These are phyloP conservation scores for Apis laboriosa DNA, from an alignment of 1,140 invertebrate species.

Conservation along the genomic window DNA sequence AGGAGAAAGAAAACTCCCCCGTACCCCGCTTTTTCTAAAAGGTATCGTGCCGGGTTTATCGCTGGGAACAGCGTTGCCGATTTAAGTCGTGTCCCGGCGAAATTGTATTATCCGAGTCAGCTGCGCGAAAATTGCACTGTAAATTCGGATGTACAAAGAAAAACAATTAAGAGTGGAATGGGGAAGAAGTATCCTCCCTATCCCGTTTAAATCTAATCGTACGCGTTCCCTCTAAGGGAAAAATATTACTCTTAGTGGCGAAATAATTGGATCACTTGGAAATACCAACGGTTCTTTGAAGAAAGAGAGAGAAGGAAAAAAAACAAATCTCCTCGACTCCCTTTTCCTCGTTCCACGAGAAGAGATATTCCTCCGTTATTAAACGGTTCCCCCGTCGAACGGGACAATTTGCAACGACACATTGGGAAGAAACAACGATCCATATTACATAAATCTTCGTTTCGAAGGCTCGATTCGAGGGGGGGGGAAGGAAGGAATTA, in stretches of 20 bases:
- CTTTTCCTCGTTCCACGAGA: no score
- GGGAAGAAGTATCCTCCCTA: not conserved
- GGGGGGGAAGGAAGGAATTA: slow-evolving; percentile 41
- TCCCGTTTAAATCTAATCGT: not conserved
- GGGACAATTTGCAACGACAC: not conserved
- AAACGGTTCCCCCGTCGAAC: no score
- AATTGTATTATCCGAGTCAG: slow-evolving; percentile 43
- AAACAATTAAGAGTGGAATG: slow-evolving; percentile 30
- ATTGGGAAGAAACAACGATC: no score
- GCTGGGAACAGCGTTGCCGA: slow-evolving; percentile 22
- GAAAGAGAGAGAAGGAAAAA: no score
- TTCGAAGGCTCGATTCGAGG: not conserved
- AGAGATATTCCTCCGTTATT: no score
- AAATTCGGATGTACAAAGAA: slow-evolving; percentile 24
- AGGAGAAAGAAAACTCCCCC: slow-evolving; percentile 20
- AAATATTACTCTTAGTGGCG: not conserved
- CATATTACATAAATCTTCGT: no score
- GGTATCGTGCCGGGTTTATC: slow-evolving; percentile 28
- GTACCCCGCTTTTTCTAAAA: slow-evolving; percentile 45
- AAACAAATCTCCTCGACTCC: no score
- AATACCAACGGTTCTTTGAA: no score
- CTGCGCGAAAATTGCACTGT: slow-evolving; percentile 43
- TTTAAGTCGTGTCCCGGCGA: slow-evolving; percentile 32
- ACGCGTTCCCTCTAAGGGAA: not conserved
- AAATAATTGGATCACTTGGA: no score